Evolutionary conservation across 2,113 vertebrate genomes (phyloP), one percentile per base, ranked within the genome.

Genomic region (Aphelocoma coerulescens): DNA sequence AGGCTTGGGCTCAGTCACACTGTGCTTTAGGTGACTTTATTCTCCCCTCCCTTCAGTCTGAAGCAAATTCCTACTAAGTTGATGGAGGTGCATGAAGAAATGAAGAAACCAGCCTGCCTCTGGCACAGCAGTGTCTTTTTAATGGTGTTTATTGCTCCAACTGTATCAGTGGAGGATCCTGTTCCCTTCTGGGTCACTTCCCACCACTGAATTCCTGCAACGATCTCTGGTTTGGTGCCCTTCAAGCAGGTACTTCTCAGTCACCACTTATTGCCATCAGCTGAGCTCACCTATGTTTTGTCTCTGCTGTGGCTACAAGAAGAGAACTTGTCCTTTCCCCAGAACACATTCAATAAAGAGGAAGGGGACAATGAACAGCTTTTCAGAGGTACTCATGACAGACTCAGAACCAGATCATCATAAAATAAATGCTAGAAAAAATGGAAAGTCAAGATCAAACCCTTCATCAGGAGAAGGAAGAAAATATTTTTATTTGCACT

Each of bases 381-480:
- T 91, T 57, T 72, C 52, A 66, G 75, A 95, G 68, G 16, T 51
- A 46, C 18, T 61, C 65, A 44, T 7, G 27, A 84, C n/a, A 86
- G 62, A 69, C 73, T 87, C 69, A 76, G 67, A 30, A 86, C 32
- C 49, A 88, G 71, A 92, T 78, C 37, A 90, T 81, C 49, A 57
- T 51, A 48, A 96, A 86, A 94, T 61, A 91, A 91, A 95, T 2
- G 2, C 55, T 49, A 93, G 33, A 51, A 62, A 73, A 92, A 91
- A 76, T 76, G 24, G 62, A 88, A 82, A 75, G 65, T 90, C 75
- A 95, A 96, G 57, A 73, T 51, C 43, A 92, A 89, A 51, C 16
- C 46, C 23, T 94, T 96, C 41, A 82, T 85, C 79, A 85, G 58
- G 72, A 88, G 91, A 92, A 73, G 49, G 39, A 89, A 91, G 68